phyloP scores from a whole-genome alignment of 2,888 invertebrate species.

The Malthinus seriepunctatus region DNA sequence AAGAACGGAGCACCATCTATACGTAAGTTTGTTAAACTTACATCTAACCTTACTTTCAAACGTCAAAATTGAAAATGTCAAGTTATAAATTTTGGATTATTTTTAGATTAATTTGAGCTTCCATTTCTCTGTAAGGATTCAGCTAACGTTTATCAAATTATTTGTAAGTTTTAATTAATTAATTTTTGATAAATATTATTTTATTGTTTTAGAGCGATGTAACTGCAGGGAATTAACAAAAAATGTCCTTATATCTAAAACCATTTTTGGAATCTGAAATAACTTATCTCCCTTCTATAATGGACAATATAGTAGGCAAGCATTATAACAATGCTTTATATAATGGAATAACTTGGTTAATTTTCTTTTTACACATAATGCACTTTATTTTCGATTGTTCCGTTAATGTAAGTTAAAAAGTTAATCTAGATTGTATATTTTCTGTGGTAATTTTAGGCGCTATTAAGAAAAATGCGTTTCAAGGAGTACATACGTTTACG shows the following conservation, averaged over 20 bases:
- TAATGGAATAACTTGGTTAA: constrained; percentile 49
- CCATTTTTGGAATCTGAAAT: constrained; percentile 47
- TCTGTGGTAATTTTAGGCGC: constrained; percentile 36
- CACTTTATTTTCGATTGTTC: constrained; percentile 44
- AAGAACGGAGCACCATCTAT: too few species aligned
- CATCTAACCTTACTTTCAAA: too few species aligned
- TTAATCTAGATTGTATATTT: background rate
- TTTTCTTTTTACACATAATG: constrained; percentile 45
- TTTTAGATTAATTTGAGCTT: too few species aligned
- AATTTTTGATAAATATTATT: background rate
- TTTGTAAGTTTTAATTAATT: too few species aligned
- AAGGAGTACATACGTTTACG: constrained; percentile 43
- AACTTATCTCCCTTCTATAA: constrained; percentile 45
- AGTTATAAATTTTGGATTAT: too few species aligned
- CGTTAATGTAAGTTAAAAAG: constrained; percentile 42
- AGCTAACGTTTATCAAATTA: too few species aligned
- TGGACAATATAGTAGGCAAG: constrained; percentile 44
- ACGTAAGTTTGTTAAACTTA: too few species aligned
- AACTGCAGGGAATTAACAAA: background rate
- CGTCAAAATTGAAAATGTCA: too few species aligned
- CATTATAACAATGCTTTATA: constrained; percentile 49
- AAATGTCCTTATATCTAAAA: constrained; percentile 40
- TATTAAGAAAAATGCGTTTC: constrained; percentile 43
- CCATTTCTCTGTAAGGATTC: too few species aligned
- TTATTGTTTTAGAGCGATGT: background rate